Evolutionary conservation across 2,888 invertebrate genomes (phyloP), one percentile per base, ranked within the genome.

Genomic region (Caenorhabditis parvicauda): DNA sequence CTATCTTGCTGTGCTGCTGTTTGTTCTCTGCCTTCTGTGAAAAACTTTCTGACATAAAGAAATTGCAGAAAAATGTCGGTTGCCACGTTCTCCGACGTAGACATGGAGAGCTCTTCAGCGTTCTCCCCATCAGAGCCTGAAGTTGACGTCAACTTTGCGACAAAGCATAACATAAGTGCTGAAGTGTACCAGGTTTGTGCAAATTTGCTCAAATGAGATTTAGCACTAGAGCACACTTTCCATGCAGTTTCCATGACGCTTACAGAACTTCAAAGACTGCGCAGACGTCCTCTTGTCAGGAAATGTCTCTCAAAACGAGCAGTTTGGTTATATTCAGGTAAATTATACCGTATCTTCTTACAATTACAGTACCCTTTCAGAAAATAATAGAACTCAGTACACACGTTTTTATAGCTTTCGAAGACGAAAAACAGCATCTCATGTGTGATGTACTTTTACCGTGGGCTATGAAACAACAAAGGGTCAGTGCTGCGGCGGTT

Each of bases 381-480:
- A 54, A 62, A 51, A 75, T 77, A n/a, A 54, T 72, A 17, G 44
- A 46, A 43, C 68, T 62, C 1, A 65, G 63, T 9, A 72, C 74
- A 32, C 57, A 63, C 5, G 58, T 76, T 24, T 49, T 72, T 17
- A 43, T 62, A 6, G 73, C 71, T 0, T 72, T 71, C 51, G 79
- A 80, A 46, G 76, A 75, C 37, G 79, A 79, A 55, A 79, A 80
- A 47, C 75, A 77, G 48, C 77, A 78, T 58, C 52, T 79, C 42
- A 77, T 79, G 77, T 70, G 74, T 22, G 79, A 79, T 44, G 76
- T 79, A 7, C 67, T 79, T 2, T 64, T 80, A 45, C 60, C 56
- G 2, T 79, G 79, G 79, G 79, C 79, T 0, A 73, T 79, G 39
- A 70, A 70, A 41, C 79, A 79, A 52, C 79, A 79, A 48, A 79